Evolutionary conservation across 2,888 invertebrate species (phyloP).

Genomic region (Troglohyphantes excavatus): DNA sequence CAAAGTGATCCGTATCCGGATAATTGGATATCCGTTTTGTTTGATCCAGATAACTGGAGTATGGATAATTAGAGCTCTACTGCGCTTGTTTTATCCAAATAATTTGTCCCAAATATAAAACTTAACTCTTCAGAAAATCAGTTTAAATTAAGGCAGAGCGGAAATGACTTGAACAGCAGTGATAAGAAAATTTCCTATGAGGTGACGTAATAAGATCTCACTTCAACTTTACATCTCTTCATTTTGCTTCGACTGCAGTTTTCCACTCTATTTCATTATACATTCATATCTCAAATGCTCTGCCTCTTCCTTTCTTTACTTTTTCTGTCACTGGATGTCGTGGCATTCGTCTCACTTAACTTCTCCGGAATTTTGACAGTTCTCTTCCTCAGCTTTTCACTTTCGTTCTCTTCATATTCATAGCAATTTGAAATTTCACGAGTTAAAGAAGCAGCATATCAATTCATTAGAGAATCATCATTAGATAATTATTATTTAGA

Average conservation of each 20-base stretch:
- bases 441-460: not conserved
- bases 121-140: too few relatives aligned
- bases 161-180: not conserved
- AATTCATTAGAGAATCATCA: not conserved
- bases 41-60: too few relatives aligned
- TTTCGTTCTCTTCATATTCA: not conserved
- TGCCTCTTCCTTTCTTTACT: not conserved
- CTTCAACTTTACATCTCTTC: not conserved
- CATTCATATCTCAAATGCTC: not conserved
- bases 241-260: not conserved
- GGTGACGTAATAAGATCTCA: not conserved
- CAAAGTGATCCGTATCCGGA: too few relatives aligned
- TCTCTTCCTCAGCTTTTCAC: not conserved
- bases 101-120: too few relatives aligned
- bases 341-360: too few relatives aligned
- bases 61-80: too few relatives aligned
- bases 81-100: too few relatives aligned
- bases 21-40: too few relatives aligned
- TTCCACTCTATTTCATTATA: not conserved
- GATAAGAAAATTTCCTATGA: not conserved
- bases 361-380: not conserved
- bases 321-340: not conserved
- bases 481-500: too few relatives aligned
- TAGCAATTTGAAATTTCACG: not conserved
- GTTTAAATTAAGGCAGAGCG: too few relatives aligned